Evolutionary conservation across 2,797 vertebrate species (phyloP).

Genomic region (Falco berigora): DNA sequence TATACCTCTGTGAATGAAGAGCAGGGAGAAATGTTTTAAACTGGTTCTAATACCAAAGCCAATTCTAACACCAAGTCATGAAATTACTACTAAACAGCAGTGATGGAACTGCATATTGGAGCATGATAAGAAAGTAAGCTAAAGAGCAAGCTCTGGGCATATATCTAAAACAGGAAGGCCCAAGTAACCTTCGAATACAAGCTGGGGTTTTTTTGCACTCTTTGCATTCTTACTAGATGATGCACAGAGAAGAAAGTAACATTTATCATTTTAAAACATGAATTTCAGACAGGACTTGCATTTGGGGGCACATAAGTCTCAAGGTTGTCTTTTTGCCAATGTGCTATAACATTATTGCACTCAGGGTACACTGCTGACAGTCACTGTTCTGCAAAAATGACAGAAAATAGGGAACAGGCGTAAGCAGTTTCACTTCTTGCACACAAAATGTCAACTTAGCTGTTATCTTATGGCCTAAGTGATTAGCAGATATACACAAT

Average conservation of each 20-base stretch:
- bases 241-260: background rate
- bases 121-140: background rate
- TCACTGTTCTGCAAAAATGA: background rate
- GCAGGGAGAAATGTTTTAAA: background rate
- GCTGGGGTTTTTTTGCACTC: background rate
- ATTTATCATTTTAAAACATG: conserved; percentile 48
- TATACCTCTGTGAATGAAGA: background rate
- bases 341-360: background rate
- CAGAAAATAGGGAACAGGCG: conserved; percentile 7
- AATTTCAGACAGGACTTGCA: background rate
- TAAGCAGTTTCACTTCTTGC: conserved; percentile 50
- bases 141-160: background rate
- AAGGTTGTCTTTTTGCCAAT: conserved; percentile 37
- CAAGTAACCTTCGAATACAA: background rate
- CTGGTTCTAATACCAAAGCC: background rate
- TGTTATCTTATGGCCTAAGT: conserved; percentile 35
- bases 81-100: background rate
- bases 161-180: background rate
- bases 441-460: conserved; percentile 16
- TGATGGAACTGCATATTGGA: background rate
- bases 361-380: background rate
- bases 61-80: background rate
- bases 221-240: conserved; percentile 26
- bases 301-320: conserved; percentile 16
- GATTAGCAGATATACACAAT: conserved; percentile 49